Percentiles rank a stretch among this genome's conserved stretches.
phyloP scores from a whole-genome alignment of 2,888 invertebrate species.

The Pristionchus japonicus region DNA sequence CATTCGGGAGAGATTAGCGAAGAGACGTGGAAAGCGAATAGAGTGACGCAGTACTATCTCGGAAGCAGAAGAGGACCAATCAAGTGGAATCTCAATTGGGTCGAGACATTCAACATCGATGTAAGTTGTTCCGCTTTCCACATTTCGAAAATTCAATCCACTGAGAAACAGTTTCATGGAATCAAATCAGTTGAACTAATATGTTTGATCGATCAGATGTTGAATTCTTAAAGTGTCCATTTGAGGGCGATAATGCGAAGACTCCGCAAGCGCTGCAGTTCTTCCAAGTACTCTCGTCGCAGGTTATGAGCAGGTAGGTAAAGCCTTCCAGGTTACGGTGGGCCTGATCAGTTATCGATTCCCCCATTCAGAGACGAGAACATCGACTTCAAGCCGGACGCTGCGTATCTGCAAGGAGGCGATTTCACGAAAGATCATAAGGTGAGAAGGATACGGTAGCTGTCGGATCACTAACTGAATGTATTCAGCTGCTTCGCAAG shows the following conservation, averaged over 20 bases:
- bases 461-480: background rate
- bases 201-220: too few species aligned
- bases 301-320: background rate
- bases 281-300: background rate
- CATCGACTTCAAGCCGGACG: background rate
- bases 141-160: too few species aligned
- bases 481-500: conserved; percentile 4
- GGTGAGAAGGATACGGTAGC: background rate
- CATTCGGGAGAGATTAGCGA: background rate
- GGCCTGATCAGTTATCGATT: too few species aligned
- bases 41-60: background rate
- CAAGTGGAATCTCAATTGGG: background rate
- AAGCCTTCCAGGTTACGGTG: background rate
- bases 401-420: background rate
- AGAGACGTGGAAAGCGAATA: background rate
- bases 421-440: background rate
- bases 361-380: background rate
- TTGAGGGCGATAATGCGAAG: conserved; percentile 25
- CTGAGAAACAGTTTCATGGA: background rate
- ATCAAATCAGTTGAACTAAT: background rate
- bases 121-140: too few species aligned
- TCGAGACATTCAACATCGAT: background rate
- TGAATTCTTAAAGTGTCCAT: too few species aligned
- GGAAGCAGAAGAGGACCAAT: background rate
- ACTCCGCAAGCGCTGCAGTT: background rate